These are phyloP conservation scores for Ditylenchus weischeri DNA, from an alignment of 2,888 invertebrate genomes.

Conservation along the genomic window DNA sequence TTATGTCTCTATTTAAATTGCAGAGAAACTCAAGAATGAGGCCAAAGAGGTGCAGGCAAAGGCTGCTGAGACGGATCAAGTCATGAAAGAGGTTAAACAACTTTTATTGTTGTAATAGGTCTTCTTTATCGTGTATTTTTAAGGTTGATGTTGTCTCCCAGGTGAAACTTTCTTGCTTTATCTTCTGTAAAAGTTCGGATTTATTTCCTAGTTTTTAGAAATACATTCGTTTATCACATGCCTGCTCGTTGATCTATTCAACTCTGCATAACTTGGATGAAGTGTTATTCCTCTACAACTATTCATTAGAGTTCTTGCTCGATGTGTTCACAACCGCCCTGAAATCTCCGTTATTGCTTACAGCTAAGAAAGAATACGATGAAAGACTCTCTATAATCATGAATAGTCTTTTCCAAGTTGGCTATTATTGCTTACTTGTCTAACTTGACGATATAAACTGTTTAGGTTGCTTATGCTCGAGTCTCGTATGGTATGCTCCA, in stretches of 20 bases:
- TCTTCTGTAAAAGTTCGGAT: no score
- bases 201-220: conserved; percentile 63
- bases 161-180: conserved; percentile 7
- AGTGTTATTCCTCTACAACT: conserved; percentile 96
- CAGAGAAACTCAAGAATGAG: conserved; percentile 91
- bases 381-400: conserved; percentile 83
- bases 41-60: conserved; percentile 88
- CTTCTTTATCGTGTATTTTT: neutral
- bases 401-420: conserved; percentile 82
- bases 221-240: conserved; percentile 87
- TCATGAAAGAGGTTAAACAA: conserved; percentile 85
- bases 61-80: conserved; percentile 92
- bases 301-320: conserved; percentile 95
- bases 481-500: conserved; percentile 97
- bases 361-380: conserved; percentile 76
- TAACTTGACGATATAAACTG: conserved; percentile 13
- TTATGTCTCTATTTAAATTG: no score
- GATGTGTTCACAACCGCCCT: conserved; percentile 94
- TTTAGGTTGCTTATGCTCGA: conserved; percentile 84
- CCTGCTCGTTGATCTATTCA: conserved; percentile 97
- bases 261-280: conserved; percentile 92
- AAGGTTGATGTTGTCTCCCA: conserved; percentile 64
- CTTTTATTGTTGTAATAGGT: conserved; percentile 1
- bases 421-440: neutral
- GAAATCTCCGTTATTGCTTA: conserved; percentile 76